phyloP scores from a whole-genome alignment of 2,888 invertebrate genomes.

The Adelphocoris suturalis region DNA sequence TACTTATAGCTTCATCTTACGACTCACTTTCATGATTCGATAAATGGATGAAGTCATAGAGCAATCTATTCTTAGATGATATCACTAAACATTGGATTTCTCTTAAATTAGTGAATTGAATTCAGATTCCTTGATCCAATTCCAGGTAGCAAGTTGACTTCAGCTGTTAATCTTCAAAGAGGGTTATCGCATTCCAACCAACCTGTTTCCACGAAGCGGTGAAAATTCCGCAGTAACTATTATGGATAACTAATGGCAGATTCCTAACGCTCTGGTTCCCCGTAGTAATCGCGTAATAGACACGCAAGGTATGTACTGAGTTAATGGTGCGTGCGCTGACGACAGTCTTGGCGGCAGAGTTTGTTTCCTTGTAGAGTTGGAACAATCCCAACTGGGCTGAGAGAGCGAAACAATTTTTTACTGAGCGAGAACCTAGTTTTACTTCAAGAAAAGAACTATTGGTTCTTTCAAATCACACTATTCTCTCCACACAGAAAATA shows the following conservation, averaged over 20 bases:
- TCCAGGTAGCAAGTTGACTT: too few species aligned
- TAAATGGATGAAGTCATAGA: too few species aligned
- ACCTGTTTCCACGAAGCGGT: background rate
- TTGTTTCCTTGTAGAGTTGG: background rate
- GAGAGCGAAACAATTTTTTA: constrained; percentile 7
- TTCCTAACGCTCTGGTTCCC: background rate
- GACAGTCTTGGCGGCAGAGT: background rate
- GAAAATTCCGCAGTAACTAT: background rate
- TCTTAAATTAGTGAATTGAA: too few species aligned
- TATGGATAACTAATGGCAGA: background rate
- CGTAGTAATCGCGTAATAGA: constrained; percentile 10
- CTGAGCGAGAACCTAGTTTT: background rate
- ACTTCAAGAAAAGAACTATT: background rate
- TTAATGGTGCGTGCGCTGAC: constrained; percentile 12
- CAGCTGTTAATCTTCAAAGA: background rate
- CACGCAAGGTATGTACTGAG: constrained; percentile 16
- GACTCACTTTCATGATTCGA: too few species aligned
- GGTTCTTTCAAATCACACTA: background rate
- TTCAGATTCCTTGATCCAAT: too few species aligned
- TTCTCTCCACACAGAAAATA: too few species aligned
- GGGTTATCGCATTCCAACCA: background rate
- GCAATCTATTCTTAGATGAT: too few species aligned
- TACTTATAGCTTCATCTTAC: too few species aligned
- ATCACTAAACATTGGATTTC: too few species aligned
- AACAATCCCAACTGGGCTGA: background rate